Conservation (phyloP, 2,888 invertebrate species). For the Sinodicranocentrus sp. region DNA sequence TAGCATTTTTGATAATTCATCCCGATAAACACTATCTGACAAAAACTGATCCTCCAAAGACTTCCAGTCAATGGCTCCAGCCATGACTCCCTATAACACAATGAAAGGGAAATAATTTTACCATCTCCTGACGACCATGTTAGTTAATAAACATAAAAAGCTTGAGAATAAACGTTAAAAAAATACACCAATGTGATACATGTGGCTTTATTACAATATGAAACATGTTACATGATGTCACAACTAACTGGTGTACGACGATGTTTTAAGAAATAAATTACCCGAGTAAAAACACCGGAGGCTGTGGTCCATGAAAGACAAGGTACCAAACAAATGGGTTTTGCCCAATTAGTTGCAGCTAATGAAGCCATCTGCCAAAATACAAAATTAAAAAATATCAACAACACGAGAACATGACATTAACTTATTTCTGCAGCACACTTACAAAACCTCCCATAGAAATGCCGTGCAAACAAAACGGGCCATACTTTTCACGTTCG, state of each 20-base stretch:
- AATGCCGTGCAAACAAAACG: slow-evolving; percentile 95
- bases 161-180: too few species aligned
- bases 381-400: too few species aligned
- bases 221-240: too few species aligned
- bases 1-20: slow-evolving; percentile 92
- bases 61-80: slow-evolving; percentile 96
- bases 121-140: too few species aligned
- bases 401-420: too few species aligned
- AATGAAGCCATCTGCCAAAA: slow-evolving; percentile 99
- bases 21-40: slow-evolving; percentile 87
- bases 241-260: too few species aligned
- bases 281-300: slow-evolving; percentile 95
- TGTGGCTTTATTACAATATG: too few species aligned
- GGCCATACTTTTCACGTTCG: slow-evolving; percentile 92
- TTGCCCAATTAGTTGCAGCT: slow-evolving; percentile 97
- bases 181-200: too few species aligned
- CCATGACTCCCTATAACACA: slow-evolving; percentile 98
- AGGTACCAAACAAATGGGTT: slow-evolving; percentile 95
- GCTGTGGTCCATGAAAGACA: slow-evolving; percentile 99
- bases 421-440: slow-evolving; percentile 77
- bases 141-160: too few species aligned
- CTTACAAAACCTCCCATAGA: slow-evolving; percentile 99
- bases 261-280: slow-evolving; percentile 78
- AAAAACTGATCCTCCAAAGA: slow-evolving; percentile 92
- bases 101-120: too few species aligned